phyloP scores from a whole-genome alignment of 2,113 vertebrate species.

The Anarhynchus alexandrinus region DNA sequence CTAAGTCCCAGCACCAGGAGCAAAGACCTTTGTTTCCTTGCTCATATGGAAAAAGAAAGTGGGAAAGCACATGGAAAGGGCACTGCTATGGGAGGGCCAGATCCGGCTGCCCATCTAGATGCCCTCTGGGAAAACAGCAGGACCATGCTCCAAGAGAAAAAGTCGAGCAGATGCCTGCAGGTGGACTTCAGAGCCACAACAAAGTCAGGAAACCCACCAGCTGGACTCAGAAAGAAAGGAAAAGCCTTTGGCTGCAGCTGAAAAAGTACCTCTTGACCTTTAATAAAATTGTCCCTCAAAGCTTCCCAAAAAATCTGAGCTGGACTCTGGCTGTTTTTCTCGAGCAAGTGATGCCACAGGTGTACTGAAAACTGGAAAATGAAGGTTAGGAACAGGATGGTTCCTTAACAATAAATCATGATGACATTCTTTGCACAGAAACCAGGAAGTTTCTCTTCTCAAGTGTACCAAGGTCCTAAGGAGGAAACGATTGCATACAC shows the following conservation, averaged over 20 bases:
- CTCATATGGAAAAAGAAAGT: neutral
- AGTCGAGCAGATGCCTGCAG: neutral
- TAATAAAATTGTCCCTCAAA: neutral
- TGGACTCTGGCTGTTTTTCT: neutral
- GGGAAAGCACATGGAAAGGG: neutral
- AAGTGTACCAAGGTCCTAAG: neutral
- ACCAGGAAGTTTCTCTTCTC: conserved; percentile 18
- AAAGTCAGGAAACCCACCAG: neutral
- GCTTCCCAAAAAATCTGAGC: neutral
- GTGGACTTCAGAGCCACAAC: neutral
- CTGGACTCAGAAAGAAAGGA: neutral
- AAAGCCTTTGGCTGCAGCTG: neutral
- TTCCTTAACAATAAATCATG: neutral
- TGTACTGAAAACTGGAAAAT: neutral
- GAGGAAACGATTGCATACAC: neutral
- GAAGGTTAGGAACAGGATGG: neutral
- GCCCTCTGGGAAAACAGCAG: neutral
- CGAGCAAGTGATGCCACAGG: neutral
- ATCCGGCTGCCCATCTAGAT: neutral
- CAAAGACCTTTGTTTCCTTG: neutral
- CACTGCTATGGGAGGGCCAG: neutral
- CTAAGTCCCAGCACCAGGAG: neutral
- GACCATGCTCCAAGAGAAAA: neutral
- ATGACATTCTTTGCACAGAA: neutral
- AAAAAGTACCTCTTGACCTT: neutral